Conservation (phyloP, 2,797 vertebrate species). For the Macrochelys suwanniensis region DNA sequence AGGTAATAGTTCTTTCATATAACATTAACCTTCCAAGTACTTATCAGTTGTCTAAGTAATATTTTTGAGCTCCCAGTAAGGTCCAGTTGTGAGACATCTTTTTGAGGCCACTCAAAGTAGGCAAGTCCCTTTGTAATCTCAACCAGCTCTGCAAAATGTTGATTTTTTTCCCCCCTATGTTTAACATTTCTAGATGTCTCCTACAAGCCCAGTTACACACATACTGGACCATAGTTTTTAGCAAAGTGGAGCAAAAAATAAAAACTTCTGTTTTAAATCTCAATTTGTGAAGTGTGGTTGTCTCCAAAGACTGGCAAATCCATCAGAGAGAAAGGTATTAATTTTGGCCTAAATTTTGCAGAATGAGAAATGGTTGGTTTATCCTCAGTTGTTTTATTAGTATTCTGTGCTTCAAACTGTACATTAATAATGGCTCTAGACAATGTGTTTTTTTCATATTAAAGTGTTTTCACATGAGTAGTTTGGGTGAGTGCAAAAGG, state of each 20-base stretch:
- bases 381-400: conserved; percentile 20
- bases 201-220: neutral
- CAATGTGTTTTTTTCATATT: conserved; percentile 68
- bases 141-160: neutral
- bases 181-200: conserved; percentile 4
- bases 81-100: neutral
- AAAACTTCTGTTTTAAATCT: neutral
- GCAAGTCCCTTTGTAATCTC: neutral
- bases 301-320: neutral
- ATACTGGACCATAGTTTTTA: neutral
- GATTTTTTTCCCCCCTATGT: neutral
- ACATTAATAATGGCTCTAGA: conserved; percentile 66
- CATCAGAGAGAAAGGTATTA: neutral
- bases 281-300: neutral
- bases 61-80: neutral
- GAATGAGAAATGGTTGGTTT: conserved; percentile 37
- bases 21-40: neutral
- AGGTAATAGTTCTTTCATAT: neutral
- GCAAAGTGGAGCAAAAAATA: neutral
- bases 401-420: conserved; percentile 57
- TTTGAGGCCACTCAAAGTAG: conserved; percentile 16
- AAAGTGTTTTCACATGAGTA: conserved; percentile 71
- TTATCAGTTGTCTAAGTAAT: neutral
- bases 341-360: conserved; percentile 30
- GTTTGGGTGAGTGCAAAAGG: conserved; percentile 66